Conservation (phyloP, 1,140 invertebrate genomes). For the Hyles euphorbiae region DNA sequence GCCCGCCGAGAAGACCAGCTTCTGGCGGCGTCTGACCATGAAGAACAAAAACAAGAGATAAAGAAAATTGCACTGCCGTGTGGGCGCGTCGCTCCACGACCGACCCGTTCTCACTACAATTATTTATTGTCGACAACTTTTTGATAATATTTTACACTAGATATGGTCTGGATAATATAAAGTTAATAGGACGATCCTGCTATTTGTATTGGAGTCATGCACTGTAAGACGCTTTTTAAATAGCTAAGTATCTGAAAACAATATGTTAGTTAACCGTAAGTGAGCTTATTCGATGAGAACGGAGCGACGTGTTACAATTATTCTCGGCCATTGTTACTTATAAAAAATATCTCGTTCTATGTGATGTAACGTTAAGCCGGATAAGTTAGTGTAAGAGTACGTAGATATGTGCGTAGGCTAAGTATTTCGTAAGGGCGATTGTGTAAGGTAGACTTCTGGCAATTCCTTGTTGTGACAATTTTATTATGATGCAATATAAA, state of each 20-base stretch:
- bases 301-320: slow-evolving; percentile 34
- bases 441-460: slow-evolving; percentile 52
- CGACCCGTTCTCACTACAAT: background rate
- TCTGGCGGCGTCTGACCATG: slow-evolving; percentile 84
- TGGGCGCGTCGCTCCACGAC: slow-evolving; percentile 2
- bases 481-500: slow-evolving; percentile 64
- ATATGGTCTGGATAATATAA: background rate
- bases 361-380: slow-evolving; percentile 65
- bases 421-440: slow-evolving; percentile 45
- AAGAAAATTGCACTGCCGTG: slow-evolving; percentile 25
- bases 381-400: slow-evolving; percentile 46
- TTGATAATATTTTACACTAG: slow-evolving; percentile 3
- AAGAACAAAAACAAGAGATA: slow-evolving; percentile 83
- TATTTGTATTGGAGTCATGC: slow-evolving; percentile 1
- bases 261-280: background rate
- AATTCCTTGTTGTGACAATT: slow-evolving; percentile 71
- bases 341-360: slow-evolving; percentile 67
- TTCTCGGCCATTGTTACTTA: slow-evolving; percentile 61
- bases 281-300: slow-evolving; percentile 27
- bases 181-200: background rate
- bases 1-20: slow-evolving; percentile 80
- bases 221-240: slow-evolving; percentile 1
- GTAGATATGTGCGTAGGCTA: slow-evolving; percentile 31
- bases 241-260: slow-evolving; percentile 2
- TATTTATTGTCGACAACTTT: slow-evolving; percentile 7